Conservation (phyloP, 2,888 invertebrate species). For the Thumatha senex region DNA sequence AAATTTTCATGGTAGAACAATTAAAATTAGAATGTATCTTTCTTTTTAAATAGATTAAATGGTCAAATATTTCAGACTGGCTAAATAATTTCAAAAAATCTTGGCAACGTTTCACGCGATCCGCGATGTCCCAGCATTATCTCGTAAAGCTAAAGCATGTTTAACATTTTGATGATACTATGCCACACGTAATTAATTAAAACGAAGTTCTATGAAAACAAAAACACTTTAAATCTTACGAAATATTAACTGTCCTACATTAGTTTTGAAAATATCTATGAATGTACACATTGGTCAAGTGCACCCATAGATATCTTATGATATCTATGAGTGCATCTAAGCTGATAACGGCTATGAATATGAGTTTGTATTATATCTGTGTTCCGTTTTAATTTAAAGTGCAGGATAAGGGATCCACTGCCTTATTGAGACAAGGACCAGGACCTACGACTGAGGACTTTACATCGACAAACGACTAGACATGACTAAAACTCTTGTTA, state of each 20-base stretch:
- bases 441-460: no score
- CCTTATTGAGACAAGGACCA: no score
- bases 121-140: constrained; percentile 1
- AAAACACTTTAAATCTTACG: constrained; percentile 1
- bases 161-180: constrained; percentile 3
- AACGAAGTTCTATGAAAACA: neutral
- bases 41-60: neutral
- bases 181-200: constrained; percentile 2
- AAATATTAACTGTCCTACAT: neutral
- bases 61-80: neutral
- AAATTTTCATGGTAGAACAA: neutral
- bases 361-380: no score
- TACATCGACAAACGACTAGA: no score
- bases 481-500: no score
- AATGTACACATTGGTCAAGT: constrained; percentile 3
- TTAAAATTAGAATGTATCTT: neutral
- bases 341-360: no score
- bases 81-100: constrained; percentile 2
- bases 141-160: constrained; percentile 9
- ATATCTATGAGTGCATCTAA: no score
- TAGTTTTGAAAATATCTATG: constrained; percentile 1
- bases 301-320: no score
- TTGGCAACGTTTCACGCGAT: constrained; percentile 12
- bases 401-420: no score
- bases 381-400: no score